Conservation (phyloP, 2,888 invertebrate species). For the Microdon myrmicae region DNA sequence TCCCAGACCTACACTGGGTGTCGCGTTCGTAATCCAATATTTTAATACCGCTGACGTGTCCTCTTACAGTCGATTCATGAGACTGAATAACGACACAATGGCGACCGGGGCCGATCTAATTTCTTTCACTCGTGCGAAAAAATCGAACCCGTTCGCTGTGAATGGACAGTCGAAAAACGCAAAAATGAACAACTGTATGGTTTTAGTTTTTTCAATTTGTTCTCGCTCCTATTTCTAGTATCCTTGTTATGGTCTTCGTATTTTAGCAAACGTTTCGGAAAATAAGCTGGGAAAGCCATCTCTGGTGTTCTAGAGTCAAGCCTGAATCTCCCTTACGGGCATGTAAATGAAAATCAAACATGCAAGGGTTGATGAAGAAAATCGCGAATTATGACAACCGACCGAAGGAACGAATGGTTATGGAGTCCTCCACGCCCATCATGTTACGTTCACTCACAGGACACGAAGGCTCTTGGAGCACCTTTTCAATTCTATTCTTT, state of each 20-base stretch:
- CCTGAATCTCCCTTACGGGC: slow-evolving; percentile 53
- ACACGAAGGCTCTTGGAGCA: slow-evolving; percentile 13
- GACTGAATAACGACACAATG: slow-evolving; percentile 61
- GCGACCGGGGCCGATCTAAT: slow-evolving; percentile 55
- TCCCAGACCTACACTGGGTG: too few species aligned
- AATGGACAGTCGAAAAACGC: slow-evolving; percentile 53
- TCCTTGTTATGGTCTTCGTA: slow-evolving; percentile 31
- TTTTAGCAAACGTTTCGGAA: slow-evolving; percentile 45
- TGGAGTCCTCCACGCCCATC: slow-evolving; percentile 48
- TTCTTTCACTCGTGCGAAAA: slow-evolving; percentile 52
- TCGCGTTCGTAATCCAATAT: slow-evolving; percentile 27
- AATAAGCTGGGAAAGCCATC: slow-evolving; percentile 36
- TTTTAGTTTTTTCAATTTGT: slow-evolving; percentile 20
- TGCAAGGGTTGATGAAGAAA: slow-evolving; percentile 65
- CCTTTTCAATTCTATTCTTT: slow-evolving; percentile 14
- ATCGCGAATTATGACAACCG: slow-evolving; percentile 58
- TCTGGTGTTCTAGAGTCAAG: slow-evolving; percentile 26
- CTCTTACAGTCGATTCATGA: slow-evolving; percentile 60
- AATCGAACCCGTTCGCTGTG: slow-evolving; percentile 33
- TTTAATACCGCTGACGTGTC: slow-evolving; percentile 52
- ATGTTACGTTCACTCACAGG: slow-evolving; percentile 22
- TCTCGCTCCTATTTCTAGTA: slow-evolving; percentile 9
- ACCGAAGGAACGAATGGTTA: slow-evolving; percentile 35
- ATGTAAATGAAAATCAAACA: slow-evolving; percentile 67
- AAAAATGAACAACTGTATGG: slow-evolving; percentile 42